Base-by-base conservation (phyloP, 2,888 invertebrate species). In the Encarsia formosa region DNA sequence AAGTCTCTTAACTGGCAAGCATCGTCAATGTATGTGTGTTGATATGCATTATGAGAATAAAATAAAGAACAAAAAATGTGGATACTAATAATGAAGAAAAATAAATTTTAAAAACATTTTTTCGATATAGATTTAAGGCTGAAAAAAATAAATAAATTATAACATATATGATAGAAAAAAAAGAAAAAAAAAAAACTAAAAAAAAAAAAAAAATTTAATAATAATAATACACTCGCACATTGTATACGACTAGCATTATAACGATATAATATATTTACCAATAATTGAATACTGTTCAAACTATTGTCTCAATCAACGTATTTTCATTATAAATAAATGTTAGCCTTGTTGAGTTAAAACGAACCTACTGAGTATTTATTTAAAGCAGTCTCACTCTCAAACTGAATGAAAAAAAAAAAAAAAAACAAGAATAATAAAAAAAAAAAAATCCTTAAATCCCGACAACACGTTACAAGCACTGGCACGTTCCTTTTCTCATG, bases 311-410 rank as follows among this genome's bases (percentile, higher is more conserved):
- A 71, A 73, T 73, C 69, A 72, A 71, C 73, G 73, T 74, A 74
- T 74, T 74, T 74, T 74, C 71, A 73, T 71, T 73, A 73, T 73
- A 69, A 74, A 74, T 74, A 74, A 74, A 74, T 74, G 73, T 74
- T 74, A 74, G 73, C 70, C 68, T 72, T 73, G 73, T 73, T 73
- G 73, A 74, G 70, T 74, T 74, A 71, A 73, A 73, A 67, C 57
- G 63, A 60, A 52, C 49, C 52, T 23, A 50, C 38, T 59, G 50
- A 42, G 38, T 60, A 55, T 63, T 62, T 61, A 59, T 61, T 63
- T 64, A 45, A 57, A 59, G 60, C 61, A 61, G 59, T 61, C 61
- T 60, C 61, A 61, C 61, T 57, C 54, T 57, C 57, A 51, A 49
- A 56, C 50, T n/a, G n/a, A n/a, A n/a, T n/a, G n/a, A n/a, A n/a